Base-by-base conservation (phyloP, 2,113 vertebrate genomes). In the Saiga tatarica region DNA sequence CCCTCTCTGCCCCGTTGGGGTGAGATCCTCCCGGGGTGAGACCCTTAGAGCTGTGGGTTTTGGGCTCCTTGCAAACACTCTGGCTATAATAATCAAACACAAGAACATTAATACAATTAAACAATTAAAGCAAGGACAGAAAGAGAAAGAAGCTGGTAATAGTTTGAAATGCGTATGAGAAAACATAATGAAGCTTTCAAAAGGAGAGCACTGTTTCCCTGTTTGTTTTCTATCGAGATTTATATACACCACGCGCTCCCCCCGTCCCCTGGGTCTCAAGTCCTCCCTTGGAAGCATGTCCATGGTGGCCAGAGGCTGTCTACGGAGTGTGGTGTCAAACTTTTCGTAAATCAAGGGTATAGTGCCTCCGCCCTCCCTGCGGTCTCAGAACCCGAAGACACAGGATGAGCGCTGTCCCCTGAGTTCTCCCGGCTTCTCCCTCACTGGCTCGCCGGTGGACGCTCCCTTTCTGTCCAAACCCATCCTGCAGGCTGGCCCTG, bases 101-200 rank as follows among this genome's bases (percentile, higher is more conserved):
- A 90, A 53, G 42, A 88, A 47, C 23, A 36, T 52, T 30, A 47
- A 59, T 17, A 17, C 45, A 45, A 45, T 9, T 45, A 45, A 45
- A 45, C 45, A 45, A 10, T 83, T 23, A 21, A 92, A 90, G 30
- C 30, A 91, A 95, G 30, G 62, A 55, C 25, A 82, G 89, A 79
- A 90, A 59, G 23, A 53, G 45, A 84, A 81, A 57, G 53, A 78
- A 88, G 57, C 36, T 55, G 60, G 8, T 64, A 60, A 91, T 47
- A 11, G 42, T 25, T 82, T 88, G 93, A 87, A 89, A 89, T n/a
- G 60, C 76, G 12, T 88, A 47, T 95, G 76, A 59, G 33, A 45
- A 26, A 62, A 94, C 62, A 7, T 14, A 57, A 62, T 53, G 91
- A 19, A 25, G 47, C 30, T 90, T 94, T 79, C 2, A 45, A 74